Evolutionary conservation across 2,888 invertebrate genomes (phyloP).

Genomic region (Microctonus aethiopoides): DNA sequence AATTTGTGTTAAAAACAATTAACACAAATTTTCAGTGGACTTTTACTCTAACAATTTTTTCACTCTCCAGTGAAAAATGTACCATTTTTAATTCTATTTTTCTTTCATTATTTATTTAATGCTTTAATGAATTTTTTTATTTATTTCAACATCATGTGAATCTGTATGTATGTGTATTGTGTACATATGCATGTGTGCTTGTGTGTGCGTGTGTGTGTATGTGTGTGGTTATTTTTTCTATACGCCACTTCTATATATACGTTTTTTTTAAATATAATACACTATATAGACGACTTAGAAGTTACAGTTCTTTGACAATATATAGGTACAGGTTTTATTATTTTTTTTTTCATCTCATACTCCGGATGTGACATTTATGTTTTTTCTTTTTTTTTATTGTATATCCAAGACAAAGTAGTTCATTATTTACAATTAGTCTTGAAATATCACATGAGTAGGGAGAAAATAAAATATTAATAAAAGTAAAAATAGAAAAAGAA

Average conservation of each 20-base stretch:
- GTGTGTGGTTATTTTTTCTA: neutral
- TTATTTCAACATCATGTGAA: no score
- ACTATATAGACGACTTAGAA: constrained; percentile 9
- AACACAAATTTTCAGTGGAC: no score
- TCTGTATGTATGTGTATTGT: no score
- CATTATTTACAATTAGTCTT: constrained; percentile 16
- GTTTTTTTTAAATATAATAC: constrained; percentile 7
- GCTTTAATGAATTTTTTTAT: neutral
- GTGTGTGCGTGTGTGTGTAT: neutral
- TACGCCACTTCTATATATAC: neutral
- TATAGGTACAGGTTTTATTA: constrained; percentile 18
- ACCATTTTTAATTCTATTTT: neutral
- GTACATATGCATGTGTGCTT: neutral
- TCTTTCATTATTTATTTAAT: neutral
- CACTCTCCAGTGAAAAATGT: no score
- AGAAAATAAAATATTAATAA: no score
- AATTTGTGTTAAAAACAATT: no score
- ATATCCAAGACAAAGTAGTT: neutral
- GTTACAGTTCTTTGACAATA: constrained; percentile 21
- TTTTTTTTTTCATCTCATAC: constrained; percentile 1
- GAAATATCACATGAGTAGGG: neutral
- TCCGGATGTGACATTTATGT: neutral
- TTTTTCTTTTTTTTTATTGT: neutral
- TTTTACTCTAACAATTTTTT: no score
- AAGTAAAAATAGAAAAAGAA: no score